Base-by-base conservation (phyloP, 2,888 invertebrate genomes). In the Polydrusus pterygomalis region DNA sequence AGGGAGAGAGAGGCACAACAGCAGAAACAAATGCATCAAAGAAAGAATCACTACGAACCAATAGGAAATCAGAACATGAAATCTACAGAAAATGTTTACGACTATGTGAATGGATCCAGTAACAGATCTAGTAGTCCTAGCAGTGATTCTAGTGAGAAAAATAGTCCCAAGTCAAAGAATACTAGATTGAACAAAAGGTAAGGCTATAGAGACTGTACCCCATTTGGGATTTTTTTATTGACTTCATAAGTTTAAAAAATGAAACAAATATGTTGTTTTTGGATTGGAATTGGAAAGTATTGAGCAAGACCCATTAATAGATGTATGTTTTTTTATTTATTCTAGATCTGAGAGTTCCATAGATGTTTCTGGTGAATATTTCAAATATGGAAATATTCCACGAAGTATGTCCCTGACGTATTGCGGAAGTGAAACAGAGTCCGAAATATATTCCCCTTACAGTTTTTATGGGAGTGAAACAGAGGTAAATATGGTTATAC, bases 351-450 rank as follows among this genome's bases (percentile, higher is more conserved):
- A 89, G 81, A 89, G 89, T 82, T 88, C 87, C 78, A 87, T 89
- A 77, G 88, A 89, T 79, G 89, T 89, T 69, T 86, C 88, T 38
- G 84, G 87, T 15, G 91, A 90, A 75, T 92, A 90, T 82, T 90
- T 91, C 78, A 92, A 92, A 87, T 91, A 91, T 84, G 88, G 88
- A 79, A 89, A 89, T 70, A 90, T 90, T 82, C 89, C 89, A 77
- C 89, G 93, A 84, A 90, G 94, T 56, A 89, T 91, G 82, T 94
- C 94, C 2, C 89, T 94, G 63, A 94, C 94, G 7, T 95, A 95
- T 86, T 95, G 94, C 85, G 94, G 95, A 77, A 95, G 95, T 84
- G 95, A 95, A 87, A 91, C 92, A 70, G 96, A 95, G 87, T 94
- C 94, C 70, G 95, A 96, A 85, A 94, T 95, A 77, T 95, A 95